These are phyloP conservation scores for Dione juno DNA, from an alignment of 2,888 invertebrate species.

Conservation along the genomic window DNA sequence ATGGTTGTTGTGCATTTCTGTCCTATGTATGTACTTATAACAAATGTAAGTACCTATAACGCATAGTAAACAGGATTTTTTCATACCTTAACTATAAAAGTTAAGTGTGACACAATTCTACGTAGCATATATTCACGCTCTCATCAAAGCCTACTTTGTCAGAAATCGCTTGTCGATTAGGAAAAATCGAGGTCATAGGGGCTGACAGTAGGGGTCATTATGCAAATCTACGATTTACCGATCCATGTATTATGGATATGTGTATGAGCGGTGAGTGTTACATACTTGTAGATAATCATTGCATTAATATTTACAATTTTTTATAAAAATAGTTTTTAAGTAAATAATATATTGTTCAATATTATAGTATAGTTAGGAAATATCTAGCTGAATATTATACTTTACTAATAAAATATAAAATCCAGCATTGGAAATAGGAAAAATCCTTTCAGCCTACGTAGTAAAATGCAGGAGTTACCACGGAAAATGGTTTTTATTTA, in stretches of 20 bases:
- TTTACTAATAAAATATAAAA: no score
- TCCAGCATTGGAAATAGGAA: no score
- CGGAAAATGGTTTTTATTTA: no score
- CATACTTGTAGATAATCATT: neutral
- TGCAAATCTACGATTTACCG: conserved; percentile 66
- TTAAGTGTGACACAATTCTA: conserved; percentile 4
- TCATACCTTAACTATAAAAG: neutral
- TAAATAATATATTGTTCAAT: neutral
- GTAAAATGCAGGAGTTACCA: no score
- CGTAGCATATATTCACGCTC: conserved; percentile 26
- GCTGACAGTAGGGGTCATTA: conserved; percentile 68
- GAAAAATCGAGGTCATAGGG: conserved; percentile 68
- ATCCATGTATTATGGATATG: conserved; percentile 55
- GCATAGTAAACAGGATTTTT: neutral
- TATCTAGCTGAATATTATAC: neutral
- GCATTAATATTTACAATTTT: neutral
- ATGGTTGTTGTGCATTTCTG: no score
- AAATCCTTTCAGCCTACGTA: no score
- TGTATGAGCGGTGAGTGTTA: conserved; percentile 48
- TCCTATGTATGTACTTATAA: no score
- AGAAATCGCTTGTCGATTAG: conserved; percentile 49
- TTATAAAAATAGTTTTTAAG: neutral
- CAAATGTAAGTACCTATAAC: neutral
- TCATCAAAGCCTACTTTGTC: conserved; percentile 35
- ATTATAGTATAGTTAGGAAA: neutral